A percentile compares a stretch with the other conserved stretches of the same genome.
Conservation (phyloP, 2,888 invertebrate genomes). For the Drosophila austrosaltans region DNA sequence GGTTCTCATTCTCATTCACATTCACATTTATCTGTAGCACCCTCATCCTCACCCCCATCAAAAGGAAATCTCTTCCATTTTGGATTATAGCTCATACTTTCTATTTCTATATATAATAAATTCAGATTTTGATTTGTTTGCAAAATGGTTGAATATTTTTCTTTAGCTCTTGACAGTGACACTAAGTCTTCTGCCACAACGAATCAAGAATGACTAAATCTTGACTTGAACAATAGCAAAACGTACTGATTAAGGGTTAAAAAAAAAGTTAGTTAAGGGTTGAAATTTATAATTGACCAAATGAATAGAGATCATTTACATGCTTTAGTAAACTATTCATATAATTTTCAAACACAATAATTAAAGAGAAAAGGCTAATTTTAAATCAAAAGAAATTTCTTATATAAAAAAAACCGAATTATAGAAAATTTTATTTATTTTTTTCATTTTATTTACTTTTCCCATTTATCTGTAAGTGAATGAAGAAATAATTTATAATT, state of each 20-base stretch:
- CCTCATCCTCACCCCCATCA: constrained; percentile 24
- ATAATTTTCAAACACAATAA: background rate
- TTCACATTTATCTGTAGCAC: constrained; percentile 6
- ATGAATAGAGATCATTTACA: background rate
- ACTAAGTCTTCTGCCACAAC: background rate
- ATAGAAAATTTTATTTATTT: too few relatives aligned
- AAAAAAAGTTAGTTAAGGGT: background rate
- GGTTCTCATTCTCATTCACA: background rate
- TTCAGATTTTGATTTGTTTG: background rate
- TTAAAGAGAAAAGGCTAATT: too few relatives aligned
- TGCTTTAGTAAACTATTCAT: constrained; percentile 24
- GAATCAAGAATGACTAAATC: background rate
- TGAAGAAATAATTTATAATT: too few relatives aligned
- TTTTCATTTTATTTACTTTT: too few relatives aligned
- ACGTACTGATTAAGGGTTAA: background rate
- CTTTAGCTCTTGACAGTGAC: constrained; percentile 2
- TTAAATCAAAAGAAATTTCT: too few relatives aligned
- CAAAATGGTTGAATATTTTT: constrained; percentile 13
- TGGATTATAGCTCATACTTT: constrained; percentile 33
- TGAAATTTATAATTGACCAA: too few relatives aligned
- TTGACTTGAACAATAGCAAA: background rate
- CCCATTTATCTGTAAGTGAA: too few relatives aligned
- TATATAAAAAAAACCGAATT: too few relatives aligned
- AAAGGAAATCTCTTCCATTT: constrained; percentile 61
- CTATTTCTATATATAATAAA: background rate